These are phyloP conservation scores for Plotosus lineatus DNA, from an alignment of 2,113 vertebrate species.

Conservation along the genomic window DNA sequence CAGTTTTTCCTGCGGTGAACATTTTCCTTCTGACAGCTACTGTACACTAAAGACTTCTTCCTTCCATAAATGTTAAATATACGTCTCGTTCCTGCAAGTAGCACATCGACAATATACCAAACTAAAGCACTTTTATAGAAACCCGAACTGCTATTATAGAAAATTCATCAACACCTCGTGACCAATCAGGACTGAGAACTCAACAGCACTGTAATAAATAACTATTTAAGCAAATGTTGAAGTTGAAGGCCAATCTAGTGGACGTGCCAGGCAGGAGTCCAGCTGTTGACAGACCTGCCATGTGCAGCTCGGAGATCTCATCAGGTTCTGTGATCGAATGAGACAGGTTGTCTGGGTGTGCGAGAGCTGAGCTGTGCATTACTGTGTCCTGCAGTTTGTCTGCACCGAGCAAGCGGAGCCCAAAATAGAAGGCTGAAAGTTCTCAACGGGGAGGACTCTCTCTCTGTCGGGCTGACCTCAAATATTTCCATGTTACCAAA, in stretches of 20 bases:
- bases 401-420: constrained; percentile 48
- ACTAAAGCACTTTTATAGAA: neutral
- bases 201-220: neutral
- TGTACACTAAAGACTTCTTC: neutral
- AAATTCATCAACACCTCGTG: neutral
- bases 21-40: neutral
- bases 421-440: constrained; percentile 61
- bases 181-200: neutral
- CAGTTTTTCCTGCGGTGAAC: neutral
- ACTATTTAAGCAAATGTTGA: neutral
- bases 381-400: constrained; percentile 16
- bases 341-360: constrained; percentile 53
- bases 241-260: constrained; percentile 23
- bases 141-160: neutral
- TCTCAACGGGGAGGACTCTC: constrained; percentile 29
- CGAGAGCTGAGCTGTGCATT: constrained; percentile 46
- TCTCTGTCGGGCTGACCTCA: constrained; percentile 24
- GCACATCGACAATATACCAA: neutral
- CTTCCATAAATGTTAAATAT: neutral
- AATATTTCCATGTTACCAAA: neutral
- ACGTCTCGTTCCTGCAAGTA: neutral
- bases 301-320: constrained; percentile 14
- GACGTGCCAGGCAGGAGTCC: constrained; percentile 5
- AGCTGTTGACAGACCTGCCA: constrained; percentile 33
- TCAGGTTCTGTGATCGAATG: constrained; percentile 49